phyloP scores from a whole-genome alignment of 2,888 invertebrate species.

The Lithodes maja region DNA sequence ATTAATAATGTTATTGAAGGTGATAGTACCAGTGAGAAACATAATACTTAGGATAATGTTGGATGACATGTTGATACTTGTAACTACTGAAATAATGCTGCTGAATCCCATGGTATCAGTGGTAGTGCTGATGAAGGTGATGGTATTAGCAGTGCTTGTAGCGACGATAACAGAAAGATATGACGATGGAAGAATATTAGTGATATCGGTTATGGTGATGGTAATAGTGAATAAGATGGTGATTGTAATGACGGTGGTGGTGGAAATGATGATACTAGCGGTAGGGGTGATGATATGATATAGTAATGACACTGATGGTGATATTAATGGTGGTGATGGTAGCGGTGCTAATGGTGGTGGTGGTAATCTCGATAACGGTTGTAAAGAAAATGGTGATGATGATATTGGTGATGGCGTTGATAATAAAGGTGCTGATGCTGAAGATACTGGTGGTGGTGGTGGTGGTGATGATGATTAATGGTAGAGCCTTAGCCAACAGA shows the following conservation, averaged over 20 bases:
- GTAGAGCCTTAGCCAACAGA: constrained; percentile 16
- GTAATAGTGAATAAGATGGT: background rate
- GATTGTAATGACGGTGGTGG: background rate
- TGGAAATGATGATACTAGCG: background rate
- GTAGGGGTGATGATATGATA: background rate
- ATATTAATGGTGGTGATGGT: constrained; percentile 6
- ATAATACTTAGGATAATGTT: too few relatives aligned
- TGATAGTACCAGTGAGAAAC: too few relatives aligned
- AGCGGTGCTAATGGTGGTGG: background rate
- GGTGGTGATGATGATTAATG: background rate
- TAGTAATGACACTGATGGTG: constrained; percentile 19
- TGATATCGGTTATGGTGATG: background rate
- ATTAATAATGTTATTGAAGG: too few relatives aligned
- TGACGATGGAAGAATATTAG: background rate
- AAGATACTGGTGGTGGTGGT: constrained; percentile 8
- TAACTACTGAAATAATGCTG: too few relatives aligned
- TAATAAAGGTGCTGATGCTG: background rate
- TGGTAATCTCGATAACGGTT: too few relatives aligned
- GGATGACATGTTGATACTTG: too few relatives aligned
- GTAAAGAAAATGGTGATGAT: background rate
- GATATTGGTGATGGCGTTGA: constrained; percentile 34
- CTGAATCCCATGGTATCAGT: background rate
- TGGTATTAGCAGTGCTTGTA: background rate
- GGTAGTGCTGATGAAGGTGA: background rate
- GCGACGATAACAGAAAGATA: background rate